These are phyloP conservation scores for Ypsolopha sequella DNA, from an alignment of 2,888 invertebrate genomes.

Conservation along the genomic window DNA sequence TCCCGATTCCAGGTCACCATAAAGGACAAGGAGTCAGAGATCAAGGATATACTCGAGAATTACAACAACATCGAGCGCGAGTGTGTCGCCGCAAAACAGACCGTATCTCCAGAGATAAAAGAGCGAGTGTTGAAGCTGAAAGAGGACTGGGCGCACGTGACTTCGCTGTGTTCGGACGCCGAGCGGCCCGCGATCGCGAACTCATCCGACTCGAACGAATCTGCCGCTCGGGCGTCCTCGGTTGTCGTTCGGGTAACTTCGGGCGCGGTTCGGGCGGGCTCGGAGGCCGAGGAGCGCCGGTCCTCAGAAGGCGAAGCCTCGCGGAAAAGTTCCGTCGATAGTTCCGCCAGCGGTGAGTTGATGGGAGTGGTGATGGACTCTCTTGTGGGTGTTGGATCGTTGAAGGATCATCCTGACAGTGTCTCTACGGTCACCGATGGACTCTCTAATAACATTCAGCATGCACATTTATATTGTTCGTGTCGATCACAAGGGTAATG, in stretches of 20 bases:
- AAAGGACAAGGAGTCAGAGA: constrained; percentile 69
- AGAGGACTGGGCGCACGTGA: constrained; percentile 59
- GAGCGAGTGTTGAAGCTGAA: constrained; percentile 63
- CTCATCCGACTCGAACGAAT: background rate
- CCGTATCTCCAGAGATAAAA: constrained; percentile 27
- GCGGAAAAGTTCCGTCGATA: constrained; percentile 19
- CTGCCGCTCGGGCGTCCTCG: background rate
- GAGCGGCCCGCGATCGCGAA: constrained; percentile 1
- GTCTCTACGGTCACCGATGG: no score
- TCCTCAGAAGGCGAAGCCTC: constrained; percentile 3
- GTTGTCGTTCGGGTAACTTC: background rate
- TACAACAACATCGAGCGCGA: constrained; percentile 73
- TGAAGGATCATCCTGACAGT: no score
- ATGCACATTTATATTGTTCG: background rate
- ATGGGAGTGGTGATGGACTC: background rate
- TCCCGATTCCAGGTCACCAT: constrained; percentile 40
- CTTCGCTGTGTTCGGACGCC: constrained; percentile 16
- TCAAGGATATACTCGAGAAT: constrained; percentile 74
- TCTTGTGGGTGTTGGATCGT: background rate
- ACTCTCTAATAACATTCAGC: background rate
- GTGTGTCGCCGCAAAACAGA: constrained; percentile 40
- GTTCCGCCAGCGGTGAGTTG: constrained; percentile 30
- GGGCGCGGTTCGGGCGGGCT: constrained; percentile 1
- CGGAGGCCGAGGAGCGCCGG: constrained; percentile 2
- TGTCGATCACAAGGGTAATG: background rate